Conservation (phyloP, 2,113 vertebrate species). For the Haliaeetus leucogaster region DNA sequence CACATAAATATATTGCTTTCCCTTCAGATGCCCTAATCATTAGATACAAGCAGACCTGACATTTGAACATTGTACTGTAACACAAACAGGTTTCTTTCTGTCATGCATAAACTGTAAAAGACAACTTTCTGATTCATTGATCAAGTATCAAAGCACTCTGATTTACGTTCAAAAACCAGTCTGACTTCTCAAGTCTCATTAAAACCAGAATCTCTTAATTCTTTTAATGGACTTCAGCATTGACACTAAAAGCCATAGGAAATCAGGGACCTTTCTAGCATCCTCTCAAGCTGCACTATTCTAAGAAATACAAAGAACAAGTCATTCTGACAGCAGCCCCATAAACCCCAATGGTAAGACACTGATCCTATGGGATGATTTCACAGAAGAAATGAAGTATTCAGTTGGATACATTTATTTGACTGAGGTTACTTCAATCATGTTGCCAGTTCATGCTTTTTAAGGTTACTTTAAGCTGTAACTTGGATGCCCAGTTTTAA, state of each 20-base stretch:
- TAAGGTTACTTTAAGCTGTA: background rate
- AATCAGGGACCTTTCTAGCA: background rate
- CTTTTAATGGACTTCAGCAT: background rate
- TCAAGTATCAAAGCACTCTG: background rate
- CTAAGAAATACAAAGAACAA: background rate
- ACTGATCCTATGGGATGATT: background rate
- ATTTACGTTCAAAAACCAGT: background rate
- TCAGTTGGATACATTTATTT: background rate
- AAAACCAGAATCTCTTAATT: background rate
- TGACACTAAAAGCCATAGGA: background rate
- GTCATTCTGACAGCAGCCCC: background rate
- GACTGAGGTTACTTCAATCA: background rate
- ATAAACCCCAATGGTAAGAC: background rate
- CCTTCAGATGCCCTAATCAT: background rate
- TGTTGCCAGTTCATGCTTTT: background rate
- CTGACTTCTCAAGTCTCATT: background rate
- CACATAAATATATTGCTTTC: background rate
- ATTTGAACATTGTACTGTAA: background rate
- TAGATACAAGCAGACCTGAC: background rate
- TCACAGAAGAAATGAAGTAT: background rate
- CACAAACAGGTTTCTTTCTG: background rate
- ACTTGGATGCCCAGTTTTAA: background rate
- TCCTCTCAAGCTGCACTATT: background rate
- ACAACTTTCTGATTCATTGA: background rate
- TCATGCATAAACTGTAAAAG: background rate